Percentiles rank a stretch among this genome's conserved stretches.
Evolutionary conservation across 2,113 vertebrate species (phyloP).

Genomic region (Bambusicola thoracicus): DNA sequence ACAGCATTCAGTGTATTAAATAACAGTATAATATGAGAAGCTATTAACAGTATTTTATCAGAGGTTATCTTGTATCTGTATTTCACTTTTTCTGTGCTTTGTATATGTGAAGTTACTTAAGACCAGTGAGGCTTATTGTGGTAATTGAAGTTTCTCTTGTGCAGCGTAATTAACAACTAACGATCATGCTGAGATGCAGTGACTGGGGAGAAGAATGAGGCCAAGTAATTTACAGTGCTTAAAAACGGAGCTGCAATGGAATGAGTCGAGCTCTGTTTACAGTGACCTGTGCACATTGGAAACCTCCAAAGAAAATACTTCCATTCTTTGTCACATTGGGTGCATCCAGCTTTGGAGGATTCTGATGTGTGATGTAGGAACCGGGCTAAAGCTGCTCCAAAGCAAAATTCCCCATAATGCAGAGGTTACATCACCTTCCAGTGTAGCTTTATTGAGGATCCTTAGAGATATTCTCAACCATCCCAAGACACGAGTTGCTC

Average conservation of each 20-base stretch:
- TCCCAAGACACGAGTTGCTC: rapidly evolving
- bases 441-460: background rate
- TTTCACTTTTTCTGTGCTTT: rapidly evolving
- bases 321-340: background rate
- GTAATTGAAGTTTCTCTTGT: background rate
- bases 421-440: background rate
- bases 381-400: background rate
- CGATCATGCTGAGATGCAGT: background rate
- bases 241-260: background rate
- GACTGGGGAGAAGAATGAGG: background rate
- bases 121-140: background rate
- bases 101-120: background rate
- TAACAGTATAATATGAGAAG: background rate
- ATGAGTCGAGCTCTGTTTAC: background rate
- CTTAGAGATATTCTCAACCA: background rate
- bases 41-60: background rate
- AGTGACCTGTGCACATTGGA: rapidly evolving
- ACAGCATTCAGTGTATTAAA: background rate
- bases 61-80: background rate
- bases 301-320: background rate
- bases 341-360: background rate
- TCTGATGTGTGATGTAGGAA: background rate
- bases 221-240: background rate
- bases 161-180: background rate
- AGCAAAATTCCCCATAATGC: background rate